phyloP scores from a whole-genome alignment of 2,113 vertebrate genomes.

The Eulemur macaco region DNA sequence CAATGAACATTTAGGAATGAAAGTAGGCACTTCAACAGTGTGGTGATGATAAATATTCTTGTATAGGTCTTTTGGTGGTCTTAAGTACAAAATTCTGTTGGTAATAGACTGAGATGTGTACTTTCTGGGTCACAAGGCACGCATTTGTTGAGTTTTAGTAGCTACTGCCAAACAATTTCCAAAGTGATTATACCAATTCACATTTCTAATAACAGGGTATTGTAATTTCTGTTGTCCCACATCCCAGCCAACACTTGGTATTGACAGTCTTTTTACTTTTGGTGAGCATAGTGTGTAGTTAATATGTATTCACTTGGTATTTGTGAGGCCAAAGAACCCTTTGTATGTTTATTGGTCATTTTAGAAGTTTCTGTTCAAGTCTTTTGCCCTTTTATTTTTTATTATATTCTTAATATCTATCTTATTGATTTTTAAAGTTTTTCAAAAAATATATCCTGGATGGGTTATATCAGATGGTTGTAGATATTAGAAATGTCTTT shows the following conservation, averaged over 20 bases:
- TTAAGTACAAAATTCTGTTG: not conserved
- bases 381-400: not conserved
- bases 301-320: not conserved
- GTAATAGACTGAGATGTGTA: not conserved
- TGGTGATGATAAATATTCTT: not conserved
- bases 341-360: not conserved
- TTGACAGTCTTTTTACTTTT: not conserved
- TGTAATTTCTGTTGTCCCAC: not conserved
- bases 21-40: not conserved
- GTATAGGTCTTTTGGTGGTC: not conserved
- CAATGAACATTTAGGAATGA: not conserved
- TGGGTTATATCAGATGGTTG: not conserved
- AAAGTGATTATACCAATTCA: not conserved
- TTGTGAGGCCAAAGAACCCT: not conserved
- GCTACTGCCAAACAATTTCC: not conserved
- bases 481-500: not conserved
- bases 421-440: not conserved
- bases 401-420: not conserved
- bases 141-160: not conserved
- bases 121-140: not conserved
- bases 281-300: not conserved
- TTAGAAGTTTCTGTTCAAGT: not conserved
- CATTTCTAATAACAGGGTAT: not conserved
- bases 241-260: not conserved
- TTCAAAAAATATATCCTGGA: not conserved